Conservation (phyloP, 2,888 invertebrate genomes). For the Oscheius sp. region DNA sequence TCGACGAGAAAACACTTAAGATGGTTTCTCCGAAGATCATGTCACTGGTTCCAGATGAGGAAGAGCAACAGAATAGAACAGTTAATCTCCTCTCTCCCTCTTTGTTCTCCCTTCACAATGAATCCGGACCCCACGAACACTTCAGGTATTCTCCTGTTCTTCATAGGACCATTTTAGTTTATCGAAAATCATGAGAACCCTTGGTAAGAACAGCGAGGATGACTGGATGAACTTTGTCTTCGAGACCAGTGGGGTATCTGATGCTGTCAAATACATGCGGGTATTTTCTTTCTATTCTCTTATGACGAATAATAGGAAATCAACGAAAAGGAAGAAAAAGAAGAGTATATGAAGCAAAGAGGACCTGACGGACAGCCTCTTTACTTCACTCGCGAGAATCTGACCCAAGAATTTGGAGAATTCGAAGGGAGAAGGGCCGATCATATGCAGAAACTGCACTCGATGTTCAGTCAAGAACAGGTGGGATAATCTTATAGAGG, state of each 20-base stretch:
- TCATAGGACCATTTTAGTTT: slow-evolving; percentile 14
- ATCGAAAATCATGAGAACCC: slow-evolving; percentile 33
- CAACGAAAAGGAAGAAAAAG: slow-evolving; percentile 38
- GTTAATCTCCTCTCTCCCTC: slow-evolving; percentile 61
- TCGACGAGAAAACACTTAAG: slow-evolving; percentile 62
- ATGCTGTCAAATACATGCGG: slow-evolving; percentile 41
- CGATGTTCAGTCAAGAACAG: slow-evolving; percentile 31
- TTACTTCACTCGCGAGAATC: slow-evolving; percentile 41
- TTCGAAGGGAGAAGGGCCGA: slow-evolving; percentile 44
- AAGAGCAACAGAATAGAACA: slow-evolving; percentile 35
- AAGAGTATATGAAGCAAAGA: slow-evolving; percentile 36
- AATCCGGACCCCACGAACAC: slow-evolving; percentile 33
- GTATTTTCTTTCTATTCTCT: neutral
- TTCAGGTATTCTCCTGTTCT: neutral
- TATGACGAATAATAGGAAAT: slow-evolving; percentile 13
- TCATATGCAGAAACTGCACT: slow-evolving; percentile 39
- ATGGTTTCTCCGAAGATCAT: slow-evolving; percentile 64
- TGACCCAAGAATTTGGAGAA: slow-evolving; percentile 39
- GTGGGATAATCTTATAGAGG: neutral
- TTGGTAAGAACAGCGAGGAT: slow-evolving; percentile 44
- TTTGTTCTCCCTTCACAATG: slow-evolving; percentile 59
- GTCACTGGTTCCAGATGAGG: slow-evolving; percentile 60
- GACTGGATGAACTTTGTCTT: slow-evolving; percentile 67
- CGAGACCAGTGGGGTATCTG: slow-evolving; percentile 63
- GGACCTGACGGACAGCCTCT: slow-evolving; percentile 42